Conservation (phyloP, 2,797 vertebrate species). For the Acanthiza pusilla region DNA sequence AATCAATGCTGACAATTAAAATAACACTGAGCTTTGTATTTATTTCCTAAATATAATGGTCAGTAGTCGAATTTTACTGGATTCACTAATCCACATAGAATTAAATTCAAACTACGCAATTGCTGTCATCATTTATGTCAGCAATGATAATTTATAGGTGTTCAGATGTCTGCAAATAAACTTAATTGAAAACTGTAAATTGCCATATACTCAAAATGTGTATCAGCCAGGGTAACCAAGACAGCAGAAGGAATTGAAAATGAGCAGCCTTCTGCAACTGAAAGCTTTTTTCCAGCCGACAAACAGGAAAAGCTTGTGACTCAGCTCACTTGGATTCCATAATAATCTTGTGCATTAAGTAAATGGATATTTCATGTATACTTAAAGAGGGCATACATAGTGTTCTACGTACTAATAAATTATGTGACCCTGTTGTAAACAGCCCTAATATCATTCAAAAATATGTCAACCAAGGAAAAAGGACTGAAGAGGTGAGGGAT, state of each 20-base stretch:
- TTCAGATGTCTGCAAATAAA: slow-evolving; percentile 44
- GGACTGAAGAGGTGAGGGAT: not conserved
- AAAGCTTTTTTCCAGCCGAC: not conserved
- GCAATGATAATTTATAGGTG: slow-evolving; percentile 1
- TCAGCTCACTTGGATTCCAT: not conserved
- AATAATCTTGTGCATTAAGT: not conserved
- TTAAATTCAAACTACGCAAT: not conserved
- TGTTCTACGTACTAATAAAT: not conserved
- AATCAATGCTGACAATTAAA: not conserved
- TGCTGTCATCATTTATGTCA: not conserved
- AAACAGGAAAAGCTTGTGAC: slow-evolving; percentile 20
- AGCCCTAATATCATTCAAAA: not conserved
- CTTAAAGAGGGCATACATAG: not conserved
- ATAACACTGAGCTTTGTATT: not conserved
- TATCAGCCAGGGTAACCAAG: not conserved
- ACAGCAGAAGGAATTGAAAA: slow-evolving; percentile 18
- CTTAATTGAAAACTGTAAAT: slow-evolving; percentile 31
- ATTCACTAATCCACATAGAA: not conserved
- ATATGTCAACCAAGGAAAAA: not conserved
- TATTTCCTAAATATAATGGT: not conserved
- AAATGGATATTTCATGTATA: not conserved
- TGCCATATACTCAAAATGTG: not conserved
- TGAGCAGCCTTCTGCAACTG: slow-evolving; percentile 3
- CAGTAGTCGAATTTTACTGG: not conserved
- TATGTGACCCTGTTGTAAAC: not conserved